These are phyloP conservation scores for Cyprinodon diabolis DNA, from an alignment of 2,797 vertebrate genomes.

Conservation along the genomic window DNA sequence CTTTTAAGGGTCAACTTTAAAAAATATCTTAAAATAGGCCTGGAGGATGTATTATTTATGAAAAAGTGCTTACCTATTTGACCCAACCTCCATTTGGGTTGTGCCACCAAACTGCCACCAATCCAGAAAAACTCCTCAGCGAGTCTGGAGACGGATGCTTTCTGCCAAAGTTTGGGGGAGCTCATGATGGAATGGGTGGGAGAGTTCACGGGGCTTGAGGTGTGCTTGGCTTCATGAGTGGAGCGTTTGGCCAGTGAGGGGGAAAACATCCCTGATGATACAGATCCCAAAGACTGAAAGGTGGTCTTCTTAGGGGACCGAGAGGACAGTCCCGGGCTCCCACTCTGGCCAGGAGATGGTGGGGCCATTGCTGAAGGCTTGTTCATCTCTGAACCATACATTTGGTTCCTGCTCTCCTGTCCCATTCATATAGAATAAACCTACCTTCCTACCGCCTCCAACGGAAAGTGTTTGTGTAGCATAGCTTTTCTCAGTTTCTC, in stretches of 20 bases:
- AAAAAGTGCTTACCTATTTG: slow-evolving; percentile 86
- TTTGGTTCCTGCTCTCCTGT: slow-evolving; percentile 55
- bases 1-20: slow-evolving; percentile 7
- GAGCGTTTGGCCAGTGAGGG: slow-evolving; percentile 35
- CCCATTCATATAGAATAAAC: slow-evolving; percentile 55
- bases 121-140: slow-evolving; percentile 94
- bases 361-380: slow-evolving; percentile 65
- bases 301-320: slow-evolving; percentile 59
- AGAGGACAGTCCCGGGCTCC: slow-evolving; percentile 44
- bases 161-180: slow-evolving; percentile 80
- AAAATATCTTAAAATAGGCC: background rate
- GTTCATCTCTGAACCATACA: slow-evolving; percentile 70
- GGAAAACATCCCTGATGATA: slow-evolving; percentile 62
- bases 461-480: slow-evolving; percentile 10
- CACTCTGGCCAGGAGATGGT: slow-evolving; percentile 57
- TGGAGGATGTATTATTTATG: background rate
- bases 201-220: slow-evolving; percentile 42
- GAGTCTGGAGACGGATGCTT: slow-evolving; percentile 84
- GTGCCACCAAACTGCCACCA: slow-evolving; percentile 86
- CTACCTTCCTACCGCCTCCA: slow-evolving; percentile 32
- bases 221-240: slow-evolving; percentile 22
- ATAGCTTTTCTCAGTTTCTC: slow-evolving; percentile 13
- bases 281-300: slow-evolving; percentile 59
- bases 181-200: slow-evolving; percentile 74
- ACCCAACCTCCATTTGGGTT: slow-evolving; percentile 87